Evolutionary conservation across 2,888 invertebrate species (phyloP), one percentile per base, ranked within the genome.

Genomic region (Lepeophtheirus nordmannii): DNA sequence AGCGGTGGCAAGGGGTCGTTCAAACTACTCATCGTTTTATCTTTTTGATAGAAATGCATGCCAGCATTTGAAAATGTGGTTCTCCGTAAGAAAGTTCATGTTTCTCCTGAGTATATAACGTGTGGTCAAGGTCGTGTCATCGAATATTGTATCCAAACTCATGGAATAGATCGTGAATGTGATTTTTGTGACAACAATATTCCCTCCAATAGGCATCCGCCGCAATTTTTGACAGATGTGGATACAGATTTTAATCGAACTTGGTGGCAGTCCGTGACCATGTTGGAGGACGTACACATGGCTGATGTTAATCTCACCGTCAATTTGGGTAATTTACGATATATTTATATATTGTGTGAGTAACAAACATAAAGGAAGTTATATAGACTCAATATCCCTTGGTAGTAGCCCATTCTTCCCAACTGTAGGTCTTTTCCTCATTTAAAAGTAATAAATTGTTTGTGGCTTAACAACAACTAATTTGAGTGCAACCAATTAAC

Each of bases 211-310:
- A n/a, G 10, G 10, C 64, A 64, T 17, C 58, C 57, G 8, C 57
- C 65, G 10, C 20, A 58, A 12, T 65, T 30, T 40, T 23, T 65
- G 14, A 65, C 65, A 20, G 65, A 65, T 40, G 58, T 59, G 5
- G 58, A 65, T 30, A 17, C 14, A 37, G 65, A 65, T 12, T 23
- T 30, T 23, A 88, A 89, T 74, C 85, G 86, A 70, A 91, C 93
- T 0, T 94, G 91, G 90, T 94, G 94, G 94, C 93, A 94, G 75
- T 93, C 93, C 0, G 93, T 96, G 75, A 97, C 98, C 2, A 94
- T 98, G 92, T 83, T 82, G 73, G 92, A 97, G 73, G 87, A 86
- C 37, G 85, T 93, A 67, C 89, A 92, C 75, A 87, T 86, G 74
- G 92, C 93, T 0, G 86, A 84, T 72, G 94, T 98, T 71, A 96